Conservation (phyloP, 2,888 invertebrate species). For the Tetropium fuscum region DNA sequence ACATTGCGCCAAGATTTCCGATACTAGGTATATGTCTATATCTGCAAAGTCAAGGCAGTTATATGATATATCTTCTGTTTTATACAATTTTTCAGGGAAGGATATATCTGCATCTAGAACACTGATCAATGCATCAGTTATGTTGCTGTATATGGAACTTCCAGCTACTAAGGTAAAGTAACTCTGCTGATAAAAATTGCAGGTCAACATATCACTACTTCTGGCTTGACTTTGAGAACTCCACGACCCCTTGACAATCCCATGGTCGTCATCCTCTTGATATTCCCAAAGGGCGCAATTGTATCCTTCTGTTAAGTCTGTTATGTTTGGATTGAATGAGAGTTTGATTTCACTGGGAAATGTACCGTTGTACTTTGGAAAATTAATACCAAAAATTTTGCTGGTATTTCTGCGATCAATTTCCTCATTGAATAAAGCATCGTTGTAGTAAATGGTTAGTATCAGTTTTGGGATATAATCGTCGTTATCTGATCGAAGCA, state of each 20-base stretch:
- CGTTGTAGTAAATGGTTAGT: conserved; percentile 16
- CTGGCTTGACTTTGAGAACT: conserved; percentile 4
- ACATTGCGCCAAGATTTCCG: conserved; percentile 24
- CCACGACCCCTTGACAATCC: neutral
- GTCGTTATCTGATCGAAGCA: neutral
- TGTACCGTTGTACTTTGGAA: conserved; percentile 3
- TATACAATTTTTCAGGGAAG: conserved; percentile 24
- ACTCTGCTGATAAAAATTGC: conserved; percentile 21
- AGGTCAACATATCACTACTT: neutral
- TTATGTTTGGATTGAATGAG: neutral
- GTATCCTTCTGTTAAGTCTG: neutral
- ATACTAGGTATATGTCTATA: conserved; percentile 31
- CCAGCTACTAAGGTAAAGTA: conserved; percentile 26
- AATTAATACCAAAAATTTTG: conserved; percentile 22
- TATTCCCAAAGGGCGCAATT: conserved; percentile 6
- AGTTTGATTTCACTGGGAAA: conserved; percentile 6
- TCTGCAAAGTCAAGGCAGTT: conserved; percentile 30
- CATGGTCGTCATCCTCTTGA: neutral
- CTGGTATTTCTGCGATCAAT: neutral
- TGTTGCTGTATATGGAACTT: neutral
- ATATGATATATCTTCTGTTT: conserved; percentile 29
- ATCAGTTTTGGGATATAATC: conserved; percentile 22
- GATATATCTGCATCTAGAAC: conserved; percentile 13
- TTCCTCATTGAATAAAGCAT: conserved; percentile 29
- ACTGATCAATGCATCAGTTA: conserved; percentile 25